Percentiles rank a stretch among this genome's conserved stretches.
These are phyloP conservation scores for Ficedula albicollis DNA, from an alignment of 2,797 vertebrate species.

Conservation along the genomic window DNA sequence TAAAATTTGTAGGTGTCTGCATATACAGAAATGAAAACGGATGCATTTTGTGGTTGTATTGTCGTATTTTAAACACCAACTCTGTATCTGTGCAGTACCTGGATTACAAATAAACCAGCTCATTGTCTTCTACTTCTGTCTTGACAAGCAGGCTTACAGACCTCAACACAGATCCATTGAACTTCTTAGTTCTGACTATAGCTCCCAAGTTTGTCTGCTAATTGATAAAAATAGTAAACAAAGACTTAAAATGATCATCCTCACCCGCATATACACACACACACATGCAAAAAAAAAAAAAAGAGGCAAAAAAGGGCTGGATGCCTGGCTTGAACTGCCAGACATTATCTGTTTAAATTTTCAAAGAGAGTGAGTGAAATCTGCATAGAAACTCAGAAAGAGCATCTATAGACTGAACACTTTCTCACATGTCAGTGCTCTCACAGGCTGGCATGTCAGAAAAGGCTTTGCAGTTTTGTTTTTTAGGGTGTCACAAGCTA, in stretches of 20 bases:
- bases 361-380: not conserved
- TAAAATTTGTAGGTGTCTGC: not conserved
- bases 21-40: not conserved
- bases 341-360: conserved; percentile 46
- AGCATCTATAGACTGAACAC: conserved; percentile 38
- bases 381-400: conserved; percentile 29
- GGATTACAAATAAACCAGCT: not conserved
- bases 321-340: conserved; percentile 5
- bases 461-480: conserved; percentile 47
- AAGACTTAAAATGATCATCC: not conserved
- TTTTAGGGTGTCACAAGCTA: conserved; percentile 44
- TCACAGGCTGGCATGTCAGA: conserved; percentile 48
- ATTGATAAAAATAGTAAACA: conserved; percentile 7
- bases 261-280: not conserved
- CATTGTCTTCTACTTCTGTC: not conserved
- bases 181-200: not conserved
- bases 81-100: not conserved
- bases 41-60: not conserved
- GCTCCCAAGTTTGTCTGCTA: not conserved
- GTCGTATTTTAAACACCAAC: not conserved
- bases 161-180: not conserved
- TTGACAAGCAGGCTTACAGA: not conserved
- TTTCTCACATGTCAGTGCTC: conserved; percentile 52
- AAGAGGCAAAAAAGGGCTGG: not conserved
- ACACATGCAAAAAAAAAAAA: no score